These are phyloP conservation scores for Mormyrus proboscirostris DNA, from an alignment of 2,797 vertebrate genomes.

Conservation along the genomic window DNA sequence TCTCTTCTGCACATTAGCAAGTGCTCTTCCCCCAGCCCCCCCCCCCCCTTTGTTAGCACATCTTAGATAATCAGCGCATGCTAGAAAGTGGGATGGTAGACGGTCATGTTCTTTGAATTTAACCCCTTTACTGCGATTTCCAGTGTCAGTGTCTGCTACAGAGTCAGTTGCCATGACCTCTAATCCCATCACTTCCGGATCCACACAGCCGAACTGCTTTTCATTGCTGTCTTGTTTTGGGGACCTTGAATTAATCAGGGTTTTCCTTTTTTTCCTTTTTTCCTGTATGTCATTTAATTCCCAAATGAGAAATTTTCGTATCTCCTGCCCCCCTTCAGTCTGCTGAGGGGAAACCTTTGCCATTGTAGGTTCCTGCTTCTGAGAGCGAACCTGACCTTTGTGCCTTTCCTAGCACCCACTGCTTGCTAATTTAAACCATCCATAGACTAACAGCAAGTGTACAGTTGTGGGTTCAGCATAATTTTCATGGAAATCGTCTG, in stretches of 20 bases:
- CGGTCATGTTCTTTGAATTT: background rate
- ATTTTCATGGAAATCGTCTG: background rate
- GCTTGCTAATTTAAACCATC: background rate
- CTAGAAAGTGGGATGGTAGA: background rate
- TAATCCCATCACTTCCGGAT: background rate
- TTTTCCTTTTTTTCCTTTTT: background rate
- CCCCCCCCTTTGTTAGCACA: background rate
- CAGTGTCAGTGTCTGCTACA: background rate
- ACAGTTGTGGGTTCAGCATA: background rate
- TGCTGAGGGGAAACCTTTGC: background rate
- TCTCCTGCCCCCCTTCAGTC: background rate
- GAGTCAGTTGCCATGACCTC: background rate
- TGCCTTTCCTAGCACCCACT: conserved; percentile 14
- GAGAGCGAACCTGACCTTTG: background rate
- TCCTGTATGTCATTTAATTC: background rate
- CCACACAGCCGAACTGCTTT: background rate
- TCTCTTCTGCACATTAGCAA: background rate
- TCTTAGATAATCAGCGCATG: background rate
- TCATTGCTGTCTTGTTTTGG: background rate
- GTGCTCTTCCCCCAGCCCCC: background rate
- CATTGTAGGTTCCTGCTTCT: background rate
- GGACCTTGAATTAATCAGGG: background rate
- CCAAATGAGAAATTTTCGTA: background rate
- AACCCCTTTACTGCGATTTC: background rate
- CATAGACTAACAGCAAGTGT: background rate